Evolutionary conservation across 2,113 vertebrate genomes (phyloP), one percentile per base, ranked within the genome.

Genomic region (Protobothrops mucrosquamatus): DNA sequence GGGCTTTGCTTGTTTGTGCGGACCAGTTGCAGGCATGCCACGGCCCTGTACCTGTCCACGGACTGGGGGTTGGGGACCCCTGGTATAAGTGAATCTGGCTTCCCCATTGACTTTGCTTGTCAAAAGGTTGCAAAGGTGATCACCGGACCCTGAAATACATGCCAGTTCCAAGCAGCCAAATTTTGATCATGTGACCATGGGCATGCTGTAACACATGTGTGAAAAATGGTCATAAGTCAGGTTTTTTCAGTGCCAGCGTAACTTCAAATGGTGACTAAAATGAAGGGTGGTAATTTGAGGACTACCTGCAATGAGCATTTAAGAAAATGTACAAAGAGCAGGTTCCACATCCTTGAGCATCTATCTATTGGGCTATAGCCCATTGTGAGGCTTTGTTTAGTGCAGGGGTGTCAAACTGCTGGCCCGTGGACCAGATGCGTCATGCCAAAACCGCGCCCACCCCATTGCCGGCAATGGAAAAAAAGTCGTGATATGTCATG

Each of bases 401-500:
- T 11, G 52, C 10, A 54, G 52, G 12, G 52, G 0, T 12, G 52
- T 54, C 52, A 54, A 54, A 54, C 52, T 51, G 48, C 48, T 1
- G 48, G 48, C 48, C 48, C 48, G 1, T 0, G 8, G 48, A 8
- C 48, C 48, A 9, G 48, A 51, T 51, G 48, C 8, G 48, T 51
- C 48, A 51, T 51, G 48, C 48, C 7, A 0, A 51, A 51, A 51
- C 48, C 1, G 8, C 7, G 1, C 8, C 48, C 8, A 51, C 48
- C 8, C 48, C 48, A 51, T 51, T 51, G 48, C 8, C 7, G 7
- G 48, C 48, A 51, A 51, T 51, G 48, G 8, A 1, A 51, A 51
- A 51, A 51, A 51, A 51, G 48, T 51, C 48, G 1, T 1, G 1
- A 51, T 51, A 1, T 1, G 48, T 51, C 8, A 0, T 1, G 1